Evolutionary conservation across 2,888 invertebrate genomes (phyloP), one percentile per base, ranked within the genome.

Genomic region (Catonia carolina): DNA sequence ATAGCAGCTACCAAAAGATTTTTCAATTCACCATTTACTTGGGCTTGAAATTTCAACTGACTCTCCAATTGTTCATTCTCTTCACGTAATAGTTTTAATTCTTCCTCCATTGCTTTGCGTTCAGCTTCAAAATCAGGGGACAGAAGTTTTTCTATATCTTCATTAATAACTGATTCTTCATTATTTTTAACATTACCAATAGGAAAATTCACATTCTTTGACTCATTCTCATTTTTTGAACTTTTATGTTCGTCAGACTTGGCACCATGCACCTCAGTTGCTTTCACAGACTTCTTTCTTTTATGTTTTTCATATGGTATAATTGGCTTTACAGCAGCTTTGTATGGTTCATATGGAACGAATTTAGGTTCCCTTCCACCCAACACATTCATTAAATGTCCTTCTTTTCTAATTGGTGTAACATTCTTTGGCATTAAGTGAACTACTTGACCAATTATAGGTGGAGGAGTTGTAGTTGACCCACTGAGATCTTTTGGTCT

Each of bases 1-100:
- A 97, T 89, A 12, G 95, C 93, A 7, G 96, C 95, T 5, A 97
- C 93, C 55, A 96, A 73, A 71, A 96, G 79, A 67, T 89, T 91
- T 72, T 96, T 96, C 53, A 96, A 75, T 73, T 96, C 96, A 53
- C 86, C 83, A 73, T 95, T 96, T 0, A 83, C 85, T 75, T 91
- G 89, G 12, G 83, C 84, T 75, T 91, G 91, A 69, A 89, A 89
- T 68, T 87, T 89, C n/a, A 89, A 74, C 67, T 91, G 89, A 65
- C 84, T 86, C 67, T 86, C 85, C 39, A 88, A 75, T 67, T 82
- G 80, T 63, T 80, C 78, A 69, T 88, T 86, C 64, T 86, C 85
- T 64, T 81, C 80, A 56, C 78, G 77, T 33, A 86, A 70, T 64
- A 80, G 77, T 57, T 80, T 77, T 60, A 86, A 76, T 71, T 83